These are phyloP conservation scores for Drosophila teissieri DNA, from an alignment of 1,140 invertebrate species.

Conservation along the genomic window DNA sequence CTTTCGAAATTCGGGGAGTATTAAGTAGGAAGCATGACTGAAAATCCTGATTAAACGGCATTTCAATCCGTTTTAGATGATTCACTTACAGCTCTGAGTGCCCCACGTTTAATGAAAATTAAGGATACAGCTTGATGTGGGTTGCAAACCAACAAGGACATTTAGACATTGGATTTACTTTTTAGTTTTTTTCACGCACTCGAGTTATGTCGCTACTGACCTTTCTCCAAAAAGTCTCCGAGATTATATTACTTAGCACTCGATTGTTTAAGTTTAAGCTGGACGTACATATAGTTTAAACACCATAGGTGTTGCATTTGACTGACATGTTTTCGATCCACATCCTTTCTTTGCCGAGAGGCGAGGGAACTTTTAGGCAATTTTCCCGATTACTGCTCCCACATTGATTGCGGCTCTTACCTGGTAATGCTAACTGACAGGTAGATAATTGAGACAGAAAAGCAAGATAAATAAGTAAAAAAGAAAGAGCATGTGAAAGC, in stretches of 20 bases:
- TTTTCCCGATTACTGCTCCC: slow-evolving; percentile 1
- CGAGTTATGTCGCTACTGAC: too few relatives aligned
- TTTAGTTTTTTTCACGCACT: too few relatives aligned
- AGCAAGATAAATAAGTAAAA: slow-evolving; percentile 39
- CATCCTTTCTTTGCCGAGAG: neutral
- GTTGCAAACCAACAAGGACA: too few relatives aligned
- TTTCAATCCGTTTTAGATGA: neutral
- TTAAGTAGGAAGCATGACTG: neutral
- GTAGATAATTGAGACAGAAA: slow-evolving; percentile 50
- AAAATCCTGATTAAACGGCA: neutral
- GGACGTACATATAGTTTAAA: too few relatives aligned
- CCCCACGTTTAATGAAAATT: neutral
- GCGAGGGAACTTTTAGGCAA: neutral
- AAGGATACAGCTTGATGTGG: too few relatives aligned
- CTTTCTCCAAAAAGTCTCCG: too few relatives aligned
- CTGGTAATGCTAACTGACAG: slow-evolving; percentile 45
- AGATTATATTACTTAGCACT: too few relatives aligned
- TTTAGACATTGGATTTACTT: too few relatives aligned
- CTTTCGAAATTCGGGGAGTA: neutral
- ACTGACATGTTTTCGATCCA: neutral
- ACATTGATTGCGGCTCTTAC: slow-evolving; percentile 18
- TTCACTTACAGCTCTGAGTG: neutral
- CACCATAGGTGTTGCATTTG: neutral
- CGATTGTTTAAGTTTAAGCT: too few relatives aligned
- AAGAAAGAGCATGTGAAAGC: slow-evolving; percentile 68